Conservation (phyloP, 2,113 vertebrate species). For the Xiphophorus maculatus region DNA sequence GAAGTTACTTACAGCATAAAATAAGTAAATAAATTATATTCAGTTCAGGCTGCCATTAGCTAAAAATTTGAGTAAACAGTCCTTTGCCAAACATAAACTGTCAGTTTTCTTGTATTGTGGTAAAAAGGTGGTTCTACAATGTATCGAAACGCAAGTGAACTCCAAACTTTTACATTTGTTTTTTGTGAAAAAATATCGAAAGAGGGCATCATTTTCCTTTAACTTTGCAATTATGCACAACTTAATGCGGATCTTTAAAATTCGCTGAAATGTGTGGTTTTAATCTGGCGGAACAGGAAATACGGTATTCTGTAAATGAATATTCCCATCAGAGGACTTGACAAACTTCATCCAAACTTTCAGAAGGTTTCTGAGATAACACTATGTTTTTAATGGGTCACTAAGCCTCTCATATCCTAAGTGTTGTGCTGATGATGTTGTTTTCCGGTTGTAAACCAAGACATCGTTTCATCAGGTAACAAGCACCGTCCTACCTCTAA, state of each 20-base stretch:
- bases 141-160: no score
- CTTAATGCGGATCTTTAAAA: neutral
- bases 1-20: no score
- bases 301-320: no score
- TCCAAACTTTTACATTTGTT: no score
- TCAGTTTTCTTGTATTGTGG: no score
- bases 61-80: no score
- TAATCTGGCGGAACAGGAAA: neutral
- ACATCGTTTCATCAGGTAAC: slow-evolving; percentile 16
- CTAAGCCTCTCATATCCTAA: slow-evolving; percentile 1
- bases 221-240: neutral
- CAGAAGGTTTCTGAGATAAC: neutral
- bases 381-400: slow-evolving; percentile 8
- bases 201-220: neutral
- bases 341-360: neutral
- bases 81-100: no score
- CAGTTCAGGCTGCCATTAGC: no score
- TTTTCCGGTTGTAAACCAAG: slow-evolving; percentile 15
- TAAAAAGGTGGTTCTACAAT: no score
- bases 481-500: slow-evolving; percentile 21
- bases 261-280: neutral
- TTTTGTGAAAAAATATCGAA: no score
- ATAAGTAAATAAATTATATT: no score
- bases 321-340: neutral
- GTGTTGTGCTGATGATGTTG: slow-evolving; percentile 2